Evolutionary conservation across 2,113 vertebrate genomes (phyloP).

Genomic region (Crocuta crocuta): DNA sequence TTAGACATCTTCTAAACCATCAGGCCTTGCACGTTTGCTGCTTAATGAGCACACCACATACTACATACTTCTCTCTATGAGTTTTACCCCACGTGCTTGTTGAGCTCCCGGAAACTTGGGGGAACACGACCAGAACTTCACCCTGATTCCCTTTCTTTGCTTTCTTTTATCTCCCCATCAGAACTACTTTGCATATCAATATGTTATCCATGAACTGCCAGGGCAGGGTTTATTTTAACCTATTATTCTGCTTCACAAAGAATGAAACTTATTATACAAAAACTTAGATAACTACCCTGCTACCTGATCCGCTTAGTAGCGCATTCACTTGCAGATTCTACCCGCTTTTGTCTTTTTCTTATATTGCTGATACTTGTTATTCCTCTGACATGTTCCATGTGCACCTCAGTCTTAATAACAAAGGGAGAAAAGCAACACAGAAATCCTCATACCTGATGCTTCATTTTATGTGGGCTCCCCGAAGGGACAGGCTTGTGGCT

Average conservation of each 20-base stretch:
- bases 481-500: constrained; percentile 83
- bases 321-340: constrained; percentile 35
- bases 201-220: neutral
- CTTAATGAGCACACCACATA: neutral
- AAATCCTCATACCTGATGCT: constrained; percentile 34
- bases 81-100: neutral
- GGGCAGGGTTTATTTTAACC: neutral
- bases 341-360: neutral
- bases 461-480: constrained; percentile 61
- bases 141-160: neutral
- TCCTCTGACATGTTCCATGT: neutral
- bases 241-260: neutral
- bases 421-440: constrained; percentile 15
- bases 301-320: neutral
- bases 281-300: neutral
- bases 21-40: neutral
- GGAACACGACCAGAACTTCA: neutral
- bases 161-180: neutral
- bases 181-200: neutral
- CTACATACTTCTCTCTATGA: neutral
- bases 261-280: neutral
- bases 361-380: constrained; percentile 41
- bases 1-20: neutral
- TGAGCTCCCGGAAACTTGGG: neutral
- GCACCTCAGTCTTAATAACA: constrained; percentile 54